Base-by-base conservation (phyloP, 2,113 vertebrate genomes). In the Pimephales promelas region DNA sequence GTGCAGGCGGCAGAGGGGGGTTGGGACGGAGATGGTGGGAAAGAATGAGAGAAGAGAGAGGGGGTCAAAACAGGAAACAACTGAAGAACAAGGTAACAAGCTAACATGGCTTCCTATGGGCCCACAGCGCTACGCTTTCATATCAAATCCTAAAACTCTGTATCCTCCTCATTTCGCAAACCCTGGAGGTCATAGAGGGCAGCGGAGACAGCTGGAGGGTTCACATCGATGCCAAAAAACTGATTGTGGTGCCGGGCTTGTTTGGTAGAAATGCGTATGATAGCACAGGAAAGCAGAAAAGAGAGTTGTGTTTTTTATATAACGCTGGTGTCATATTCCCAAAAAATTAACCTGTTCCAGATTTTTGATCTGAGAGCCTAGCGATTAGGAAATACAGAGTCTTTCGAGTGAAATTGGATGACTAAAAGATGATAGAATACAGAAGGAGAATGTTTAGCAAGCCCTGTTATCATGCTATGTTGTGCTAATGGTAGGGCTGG, bases 71-170 rank as follows among this genome's bases (percentile, higher is more conserved):
- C 90, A 91, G 90, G 87, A 92, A 90, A 82, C 72, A 70, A 59
- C 14, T 49, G 66, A 85, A 78, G 76, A 88, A 70, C 81, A 66
- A 13, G 18, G n/a, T 74, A 62, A 74, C 84, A 62, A 57, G 70
- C 87, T 18, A 47, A n/a, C 74, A 18, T 47, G 79, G 88, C 77
- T 90, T 92, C 91, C 92, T 90, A 84, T 74, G 88, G 88, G 79
- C 72, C 78, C 54, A 40, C 45, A 71, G 82, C 64, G 77, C 84
- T 84, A 84, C 76, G 28, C 81, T 81, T 62, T 83, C 76, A 59
- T 83, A 72, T 83, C 18, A 20, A 79, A 68, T 61, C 40, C 24
- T 54, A 62, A 64, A 61, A 73, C 9, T 78, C 68, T 80, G 61
- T 79, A 59, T 87, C 75, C 83, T 83, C 16, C 59, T 24, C 45